Percentiles rank a stretch among this genome's conserved stretches.
phyloP scores from a whole-genome alignment of 37 sponge, comb jelly and placozoan genomes.

The Petrosia ficiformis region DNA sequence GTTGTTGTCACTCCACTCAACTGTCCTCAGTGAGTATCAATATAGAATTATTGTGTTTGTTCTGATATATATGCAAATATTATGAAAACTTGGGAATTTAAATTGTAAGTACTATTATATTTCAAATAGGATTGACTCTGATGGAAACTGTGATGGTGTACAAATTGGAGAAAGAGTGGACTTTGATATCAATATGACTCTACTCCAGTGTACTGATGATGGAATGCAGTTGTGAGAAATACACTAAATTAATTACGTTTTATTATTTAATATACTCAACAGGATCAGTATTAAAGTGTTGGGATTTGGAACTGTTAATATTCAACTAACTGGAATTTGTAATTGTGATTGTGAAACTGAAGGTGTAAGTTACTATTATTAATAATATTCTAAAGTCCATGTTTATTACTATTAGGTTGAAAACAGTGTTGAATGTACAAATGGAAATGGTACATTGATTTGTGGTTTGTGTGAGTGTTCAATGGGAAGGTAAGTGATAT shows the following conservation, averaged over 20 bases:
- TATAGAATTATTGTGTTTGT: too few relatives aligned
- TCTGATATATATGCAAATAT: too few relatives aligned
- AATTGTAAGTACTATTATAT: too few relatives aligned
- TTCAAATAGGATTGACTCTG: too few relatives aligned
- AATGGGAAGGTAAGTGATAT: conserved; percentile 61
- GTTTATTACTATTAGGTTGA: too few relatives aligned
- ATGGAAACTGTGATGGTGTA: conserved; percentile 46
- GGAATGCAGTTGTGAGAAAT: neutral
- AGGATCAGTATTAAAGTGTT: conserved; percentile 45
- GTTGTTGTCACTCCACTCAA: conserved; percentile 12
- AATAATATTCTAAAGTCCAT: neutral
- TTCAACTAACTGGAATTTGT: conserved; percentile 37
- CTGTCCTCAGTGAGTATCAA: conserved; percentile 37
- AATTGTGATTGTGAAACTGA: conserved; percentile 39
- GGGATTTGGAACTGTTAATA: conserved; percentile 51
- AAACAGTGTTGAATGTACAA: too few relatives aligned
- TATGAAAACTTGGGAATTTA: too few relatives aligned
- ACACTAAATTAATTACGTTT: too few relatives aligned
- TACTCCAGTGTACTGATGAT: conserved; percentile 33
- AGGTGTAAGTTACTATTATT: conserved; percentile 11
- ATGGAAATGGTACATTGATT: conserved; percentile 45
- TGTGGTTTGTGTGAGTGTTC: conserved; percentile 74
- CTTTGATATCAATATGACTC: conserved; percentile 7
- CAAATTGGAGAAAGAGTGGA: conserved; percentile 10
- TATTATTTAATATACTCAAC: neutral